Evolutionary conservation across 2,113 vertebrate species (phyloP).

Genomic region (Orycteropus afer): DNA sequence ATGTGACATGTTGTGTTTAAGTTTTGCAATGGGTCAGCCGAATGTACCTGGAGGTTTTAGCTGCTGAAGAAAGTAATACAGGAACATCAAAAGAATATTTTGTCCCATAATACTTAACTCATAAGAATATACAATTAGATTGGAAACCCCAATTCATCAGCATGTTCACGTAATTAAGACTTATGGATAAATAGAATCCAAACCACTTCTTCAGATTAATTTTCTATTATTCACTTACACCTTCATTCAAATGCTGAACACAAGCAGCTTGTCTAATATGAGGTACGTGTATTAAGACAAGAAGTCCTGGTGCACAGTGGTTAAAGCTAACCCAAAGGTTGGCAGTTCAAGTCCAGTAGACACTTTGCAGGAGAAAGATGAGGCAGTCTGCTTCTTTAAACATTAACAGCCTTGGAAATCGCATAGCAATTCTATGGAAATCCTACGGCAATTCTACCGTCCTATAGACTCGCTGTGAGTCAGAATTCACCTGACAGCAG

Average conservation of each 20-base stretch:
- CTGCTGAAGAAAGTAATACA: slow-evolving; percentile 57
- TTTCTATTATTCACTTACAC: background rate
- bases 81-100: slow-evolving; percentile 73
- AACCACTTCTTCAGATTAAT: background rate
- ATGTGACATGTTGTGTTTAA: slow-evolving; percentile 76
- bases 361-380: too few relatives aligned
- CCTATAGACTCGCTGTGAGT: too few relatives aligned
- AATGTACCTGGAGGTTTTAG: slow-evolving; percentile 69
- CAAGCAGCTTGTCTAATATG: background rate
- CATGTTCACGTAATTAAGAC: background rate
- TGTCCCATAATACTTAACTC: slow-evolving; percentile 55
- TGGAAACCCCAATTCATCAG: slow-evolving; percentile 23
- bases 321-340: too few relatives aligned
- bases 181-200: slow-evolving; percentile 43
- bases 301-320: too few relatives aligned
- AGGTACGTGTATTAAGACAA: background rate
- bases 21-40: slow-evolving; percentile 69
- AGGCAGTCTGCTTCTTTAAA: too few relatives aligned
- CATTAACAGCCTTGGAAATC: too few relatives aligned
- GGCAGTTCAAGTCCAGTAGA: too few relatives aligned
- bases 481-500: too few relatives aligned
- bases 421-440: too few relatives aligned
- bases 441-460: too few relatives aligned
- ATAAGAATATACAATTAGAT: slow-evolving; percentile 29
- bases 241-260: background rate